A percentile compares a stretch with the other conserved stretches of the same genome.
These are phyloP conservation scores for Porites cylindrica DNA, from an alignment of 92 coral and sea anemone species.

Conservation along the genomic window DNA sequence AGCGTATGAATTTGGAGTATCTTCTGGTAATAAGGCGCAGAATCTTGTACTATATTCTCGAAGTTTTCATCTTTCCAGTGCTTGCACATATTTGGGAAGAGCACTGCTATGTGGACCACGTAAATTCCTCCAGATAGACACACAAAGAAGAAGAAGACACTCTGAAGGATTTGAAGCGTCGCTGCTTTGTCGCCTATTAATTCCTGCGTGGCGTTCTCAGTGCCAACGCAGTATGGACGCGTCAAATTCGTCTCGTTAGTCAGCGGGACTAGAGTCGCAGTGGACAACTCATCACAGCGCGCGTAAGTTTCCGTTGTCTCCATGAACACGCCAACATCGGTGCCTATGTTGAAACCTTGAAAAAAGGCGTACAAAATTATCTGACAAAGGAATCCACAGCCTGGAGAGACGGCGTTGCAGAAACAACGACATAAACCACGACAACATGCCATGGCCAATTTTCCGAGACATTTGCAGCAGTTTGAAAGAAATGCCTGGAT, in stretches of 20 bases:
- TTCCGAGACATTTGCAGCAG: constrained; percentile 85
- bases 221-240: constrained; percentile 80
- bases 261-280: constrained; percentile 60
- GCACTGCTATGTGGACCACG: constrained; percentile 76
- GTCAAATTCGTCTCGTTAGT: constrained; percentile 76
- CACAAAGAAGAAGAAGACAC: constrained; percentile 88
- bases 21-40: constrained; percentile 86
- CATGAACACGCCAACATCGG: constrained; percentile 87
- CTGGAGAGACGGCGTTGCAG: constrained; percentile 88
- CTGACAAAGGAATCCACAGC: constrained; percentile 83
- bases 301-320: constrained; percentile 78
- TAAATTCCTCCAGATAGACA: constrained; percentile 88
- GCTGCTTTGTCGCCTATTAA: constrained; percentile 73
- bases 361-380: constrained; percentile 84
- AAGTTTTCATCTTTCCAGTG: constrained; percentile 90
- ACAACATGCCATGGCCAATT: constrained; percentile 76
- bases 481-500: constrained; percentile 61
- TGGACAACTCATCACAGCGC: constrained; percentile 76
- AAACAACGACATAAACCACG: constrained; percentile 83
- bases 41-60: constrained; percentile 81
- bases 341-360: constrained; percentile 93
- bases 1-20: constrained; percentile 85
- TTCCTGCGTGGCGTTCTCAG: constrained; percentile 76
- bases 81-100: constrained; percentile 87
- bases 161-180: constrained; percentile 76